Evolutionary conservation across 2,888 invertebrate genomes (phyloP), one percentile per base, ranked within the genome.

Genomic region (Cremastinae sp.): DNA sequence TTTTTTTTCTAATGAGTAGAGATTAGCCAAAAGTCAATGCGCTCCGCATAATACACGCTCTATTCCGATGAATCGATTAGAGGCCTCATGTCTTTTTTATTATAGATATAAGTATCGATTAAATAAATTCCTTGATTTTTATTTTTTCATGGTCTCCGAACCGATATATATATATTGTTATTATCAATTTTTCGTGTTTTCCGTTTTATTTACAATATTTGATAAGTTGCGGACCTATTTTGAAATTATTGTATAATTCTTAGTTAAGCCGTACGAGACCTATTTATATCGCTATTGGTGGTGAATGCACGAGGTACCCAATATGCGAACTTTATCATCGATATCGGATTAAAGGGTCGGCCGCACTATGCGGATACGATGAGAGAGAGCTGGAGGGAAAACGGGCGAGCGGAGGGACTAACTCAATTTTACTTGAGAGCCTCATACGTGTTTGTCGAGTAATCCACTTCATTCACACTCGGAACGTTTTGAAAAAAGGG

Each of bases 341-440:
- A 75, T 72, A 68, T 71, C 71, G 66, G 61, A 71, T 72, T 72
- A 38, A 66, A 61, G 28, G 28, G 28, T 28, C 43, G 41, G n/a
- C 43, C 41, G 59, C 8, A 4, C 22, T 34, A 18, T 18, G 38
- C 8, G 54, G 34, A 16, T 58, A 70, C 49, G 70, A 36, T 18
- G 28, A 3, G 28, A 5, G 28, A 28, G 5, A 2, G 2, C 2
- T 28, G 5, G 28, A 28, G 28, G 16, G 18, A 36, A 16, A 20
- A 20, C 20, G 38, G 20, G 64, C 20, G 16, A 14, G 7, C 34
- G 8, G 18, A 58, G 64, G 49, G 45, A 58, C 62, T 53, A 74
- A 69, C 58, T 64, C 69, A 58, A 64, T 69, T 74, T 69, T 22
- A 51, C 43, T 51, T 51, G 56, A 51, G 62, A 68, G 54, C 18